Base-by-base conservation (phyloP, 1,140 invertebrate species). In the Euschistus heros region DNA sequence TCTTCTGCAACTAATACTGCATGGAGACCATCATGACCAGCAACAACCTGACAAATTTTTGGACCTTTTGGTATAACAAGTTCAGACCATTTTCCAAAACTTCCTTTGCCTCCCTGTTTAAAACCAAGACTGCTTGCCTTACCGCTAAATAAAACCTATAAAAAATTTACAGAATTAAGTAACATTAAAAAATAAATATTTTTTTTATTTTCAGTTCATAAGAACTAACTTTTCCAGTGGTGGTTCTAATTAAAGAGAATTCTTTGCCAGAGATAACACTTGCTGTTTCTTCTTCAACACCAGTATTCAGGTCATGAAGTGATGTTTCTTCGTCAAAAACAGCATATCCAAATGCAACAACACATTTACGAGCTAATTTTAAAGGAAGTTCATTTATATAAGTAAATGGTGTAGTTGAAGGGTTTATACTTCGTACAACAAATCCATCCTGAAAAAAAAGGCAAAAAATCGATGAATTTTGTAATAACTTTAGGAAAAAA, bases 21-120 rank as follows among this genome's bases (percentile, higher is more conserved):
- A 78, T 97, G 94, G 37, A 90, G 83, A 13, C 93, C 93, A 73
- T 98, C 94, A 74, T 97, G 94, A 0, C 94, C 94, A 18, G 93
- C 84, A 0, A 91, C 85, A 24, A 93, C 82, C 75, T 94, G 84
- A 0, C 81, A 74, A 65, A 93, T 84, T 71, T 85, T 86, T 33
- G 85, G 83, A 66, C 84, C 81, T 78, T 92, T 91, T 0, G 84
- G 84, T 65, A 92, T 79, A 15, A 80, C 74, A 55, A 93, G 76
- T 73, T 93, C 90, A 1, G 83, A 79, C 86, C 90, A 89, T 73
- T 85, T 87, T 17, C 79, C 76, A 13, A 77, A 77, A 18, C 79
- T 77, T 30, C 65, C 65, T 74, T 81, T 79, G 69, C 73, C 77
- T 66, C 73, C 77, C 78, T 74, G 82, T 74, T 89, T 89, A 70